Evolutionary conservation across 1,140 invertebrate species (phyloP), one percentile per base, ranked within the genome.

Genomic region (Eupeodes corollae): DNA sequence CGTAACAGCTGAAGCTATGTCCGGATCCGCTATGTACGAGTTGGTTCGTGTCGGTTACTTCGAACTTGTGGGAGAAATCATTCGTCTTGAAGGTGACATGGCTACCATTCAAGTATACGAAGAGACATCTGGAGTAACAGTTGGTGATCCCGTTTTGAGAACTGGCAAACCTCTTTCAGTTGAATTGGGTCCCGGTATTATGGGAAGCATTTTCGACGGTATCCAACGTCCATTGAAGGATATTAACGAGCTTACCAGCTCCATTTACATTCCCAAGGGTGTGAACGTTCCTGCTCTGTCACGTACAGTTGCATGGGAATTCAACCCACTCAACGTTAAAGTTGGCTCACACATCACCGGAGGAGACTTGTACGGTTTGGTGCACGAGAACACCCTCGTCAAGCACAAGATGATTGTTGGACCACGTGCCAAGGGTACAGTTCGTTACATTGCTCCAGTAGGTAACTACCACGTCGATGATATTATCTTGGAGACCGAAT

Each of bases 21-120:
- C 93, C 53, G 97, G 97, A 52, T 91, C 96, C 19, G 96, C 96
- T 81, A 99, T 99, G 95, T 99, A 99, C 81, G 97, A 99, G 73
- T 73, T 99, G 74, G 97, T 99, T 46, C 82, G 97, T 63, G 97
- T 99, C 12, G 97, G 97, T 13, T 96, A 99, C 73, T 81, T 83
- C 57, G 93, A 99, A 73, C 75, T 99, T 56, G 97, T 99, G 6
- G 97, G 97, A 54, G 97, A 99, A 76, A 99, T 99, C 69, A 99
- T 99, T 75, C 84, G 96, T 73, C 78, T 99, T 50, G 96, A 99
- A 76, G 94, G 94, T 52, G 96, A 99, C 70, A 93, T 96, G 85
- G 97, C 97, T 41, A 99, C 97, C 52, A 99, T 99, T 73, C 60
- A 88, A 81, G 94, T 98, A 50, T 99, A 99, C 67, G 97, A 99